Percentiles rank a stretch among this genome's conserved stretches.
Evolutionary conservation across 2,113 vertebrate genomes (phyloP).

Genomic region (Lonchura striata): DNA sequence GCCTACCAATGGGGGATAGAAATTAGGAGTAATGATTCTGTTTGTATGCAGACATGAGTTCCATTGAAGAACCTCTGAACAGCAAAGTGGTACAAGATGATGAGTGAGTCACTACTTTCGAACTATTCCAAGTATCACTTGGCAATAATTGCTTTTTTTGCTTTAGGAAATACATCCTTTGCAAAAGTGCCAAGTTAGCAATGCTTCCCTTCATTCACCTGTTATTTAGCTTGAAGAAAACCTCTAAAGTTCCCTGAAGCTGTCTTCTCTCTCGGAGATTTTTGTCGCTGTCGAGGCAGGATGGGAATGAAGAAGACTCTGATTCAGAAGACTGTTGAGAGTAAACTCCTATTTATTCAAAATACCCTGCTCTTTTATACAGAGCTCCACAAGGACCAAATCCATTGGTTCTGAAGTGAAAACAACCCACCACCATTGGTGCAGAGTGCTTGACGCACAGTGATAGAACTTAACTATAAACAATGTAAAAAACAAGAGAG

Average conservation of each 20-base stretch:
- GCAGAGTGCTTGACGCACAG: no score
- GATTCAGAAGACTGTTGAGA: no score
- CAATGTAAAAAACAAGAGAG: no score
- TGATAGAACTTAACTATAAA: no score
- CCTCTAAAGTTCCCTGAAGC: background rate
- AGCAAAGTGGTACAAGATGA: background rate
- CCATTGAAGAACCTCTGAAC: background rate
- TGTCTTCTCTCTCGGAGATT: rapidly evolving
- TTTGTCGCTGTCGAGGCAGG: no score
- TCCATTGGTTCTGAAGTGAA: no score
- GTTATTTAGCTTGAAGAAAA: background rate
- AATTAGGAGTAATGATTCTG: background rate
- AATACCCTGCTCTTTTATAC: no score
- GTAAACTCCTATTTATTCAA: no score
- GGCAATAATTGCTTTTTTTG: background rate
- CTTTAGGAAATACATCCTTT: background rate
- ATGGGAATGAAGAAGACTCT: no score
- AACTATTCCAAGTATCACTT: background rate
- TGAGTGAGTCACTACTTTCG: background rate
- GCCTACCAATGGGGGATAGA: background rate
- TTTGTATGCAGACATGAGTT: background rate
- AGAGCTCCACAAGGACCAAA: no score
- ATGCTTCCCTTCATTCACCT: background rate
- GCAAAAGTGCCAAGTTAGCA: background rate
- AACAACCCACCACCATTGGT: no score